Conservation (phyloP, 2,888 invertebrate species). For the Cinara cedri region DNA sequence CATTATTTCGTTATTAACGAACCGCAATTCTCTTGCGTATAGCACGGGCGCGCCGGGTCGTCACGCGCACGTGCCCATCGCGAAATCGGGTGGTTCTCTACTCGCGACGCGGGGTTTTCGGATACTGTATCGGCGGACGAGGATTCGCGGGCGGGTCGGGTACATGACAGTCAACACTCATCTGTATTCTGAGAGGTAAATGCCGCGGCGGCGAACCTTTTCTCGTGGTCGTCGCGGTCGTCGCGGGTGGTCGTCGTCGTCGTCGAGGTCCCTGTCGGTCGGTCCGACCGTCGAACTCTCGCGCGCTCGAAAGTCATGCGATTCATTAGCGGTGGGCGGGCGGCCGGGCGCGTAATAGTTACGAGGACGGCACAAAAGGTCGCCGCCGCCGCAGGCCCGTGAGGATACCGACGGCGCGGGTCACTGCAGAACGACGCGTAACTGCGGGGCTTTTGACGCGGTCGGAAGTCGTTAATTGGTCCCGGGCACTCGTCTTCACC, state of each 20-base stretch:
- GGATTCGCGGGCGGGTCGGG: neutral
- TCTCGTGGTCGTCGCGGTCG: too few species aligned
- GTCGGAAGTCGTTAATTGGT: slow-evolving; percentile 25
- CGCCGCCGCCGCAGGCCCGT: too few species aligned
- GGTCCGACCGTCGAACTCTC: neutral
- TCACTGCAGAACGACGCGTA: neutral
- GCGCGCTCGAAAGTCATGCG: neutral
- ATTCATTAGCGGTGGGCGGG: slow-evolving; percentile 1
- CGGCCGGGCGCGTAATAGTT: too few species aligned
- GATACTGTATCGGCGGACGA: neutral
- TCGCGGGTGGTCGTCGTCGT: neutral
- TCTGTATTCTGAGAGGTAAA: slow-evolving; percentile 38
- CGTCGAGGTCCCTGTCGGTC: neutral
- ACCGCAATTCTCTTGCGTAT: slow-evolving; percentile 10
- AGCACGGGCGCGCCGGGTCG: neutral
- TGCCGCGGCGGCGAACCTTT: too few species aligned
- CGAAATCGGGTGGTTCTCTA: too few species aligned
- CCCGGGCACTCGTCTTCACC: neutral
- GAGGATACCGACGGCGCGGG: too few species aligned
- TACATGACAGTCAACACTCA: slow-evolving; percentile 22
- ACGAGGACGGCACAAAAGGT: neutral
- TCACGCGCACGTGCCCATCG: too few species aligned
- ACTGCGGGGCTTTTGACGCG: neutral
- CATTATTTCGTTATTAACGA: too few species aligned
- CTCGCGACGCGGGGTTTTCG: too few species aligned